These are phyloP conservation scores for Symphodus melops DNA, from an alignment of 2,113 vertebrate species.

Conservation along the genomic window DNA sequence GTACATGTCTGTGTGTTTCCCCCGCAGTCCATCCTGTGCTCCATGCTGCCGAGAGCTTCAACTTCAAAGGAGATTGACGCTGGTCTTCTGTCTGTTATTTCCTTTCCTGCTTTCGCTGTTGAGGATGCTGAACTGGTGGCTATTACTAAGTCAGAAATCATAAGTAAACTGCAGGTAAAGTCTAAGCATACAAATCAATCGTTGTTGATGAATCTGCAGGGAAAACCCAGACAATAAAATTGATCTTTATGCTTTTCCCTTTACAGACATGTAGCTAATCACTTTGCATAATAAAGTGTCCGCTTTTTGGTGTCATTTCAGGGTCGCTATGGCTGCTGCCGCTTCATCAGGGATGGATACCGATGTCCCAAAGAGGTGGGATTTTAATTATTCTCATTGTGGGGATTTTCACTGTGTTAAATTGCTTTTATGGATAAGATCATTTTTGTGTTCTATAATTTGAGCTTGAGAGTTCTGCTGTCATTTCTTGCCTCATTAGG, in stretches of 20 bases:
- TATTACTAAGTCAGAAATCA: slow-evolving; percentile 95
- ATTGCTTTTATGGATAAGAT: not conserved
- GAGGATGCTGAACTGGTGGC: slow-evolving; percentile 94
- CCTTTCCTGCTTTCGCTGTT: slow-evolving; percentile 97
- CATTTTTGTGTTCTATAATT: not conserved
- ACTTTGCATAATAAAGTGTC: too few species aligned
- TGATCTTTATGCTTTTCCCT: too few species aligned
- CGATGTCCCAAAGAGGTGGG: slow-evolving; percentile 95
- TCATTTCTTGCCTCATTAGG: slow-evolving; percentile 76
- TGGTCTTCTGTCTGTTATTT: slow-evolving; percentile 96
- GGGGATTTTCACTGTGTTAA: not conserved
- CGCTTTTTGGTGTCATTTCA: slow-evolving; percentile 56
- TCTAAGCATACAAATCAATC: not conserved
- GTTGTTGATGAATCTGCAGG: too few species aligned
- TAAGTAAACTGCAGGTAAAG: slow-evolving; percentile 93
- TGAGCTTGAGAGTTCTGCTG: not conserved
- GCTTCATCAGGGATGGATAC: slow-evolving; percentile 97
- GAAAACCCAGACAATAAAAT: too few species aligned
- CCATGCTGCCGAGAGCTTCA: slow-evolving; percentile 97
- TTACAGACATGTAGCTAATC: too few species aligned
- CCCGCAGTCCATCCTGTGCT: slow-evolving; percentile 95
- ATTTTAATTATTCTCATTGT: not conserved
- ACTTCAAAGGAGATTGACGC: slow-evolving; percentile 98
- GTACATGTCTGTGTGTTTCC: not conserved
- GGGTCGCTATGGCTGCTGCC: slow-evolving; percentile 97